phyloP scores from a whole-genome alignment of 2,888 invertebrate genomes.

The Patella ulyssiponensis region DNA sequence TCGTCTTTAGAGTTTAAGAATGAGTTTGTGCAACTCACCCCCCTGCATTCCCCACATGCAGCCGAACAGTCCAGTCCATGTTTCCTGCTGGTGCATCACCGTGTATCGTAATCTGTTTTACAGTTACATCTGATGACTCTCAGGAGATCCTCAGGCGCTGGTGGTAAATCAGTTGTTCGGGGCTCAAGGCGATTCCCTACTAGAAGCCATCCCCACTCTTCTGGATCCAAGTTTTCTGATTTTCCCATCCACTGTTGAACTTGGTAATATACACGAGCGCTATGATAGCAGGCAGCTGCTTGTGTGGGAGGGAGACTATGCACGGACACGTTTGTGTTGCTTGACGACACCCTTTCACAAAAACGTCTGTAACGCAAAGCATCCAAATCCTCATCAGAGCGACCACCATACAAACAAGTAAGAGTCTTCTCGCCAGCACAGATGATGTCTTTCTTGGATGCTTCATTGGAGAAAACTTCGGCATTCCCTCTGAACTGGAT shows the following conservation, averaged over 20 bases:
- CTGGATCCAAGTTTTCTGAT: background rate
- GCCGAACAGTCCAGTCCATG: no score
- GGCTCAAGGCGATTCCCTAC: background rate
- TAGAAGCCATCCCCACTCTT: background rate
- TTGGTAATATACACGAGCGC: background rate
- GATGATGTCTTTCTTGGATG: background rate
- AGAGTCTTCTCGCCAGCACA: slow-evolving; percentile 10
- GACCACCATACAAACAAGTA: slow-evolving; percentile 19
- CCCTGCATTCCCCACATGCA: no score
- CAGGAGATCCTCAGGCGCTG: no score
- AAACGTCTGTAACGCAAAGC: slow-evolving; percentile 23
- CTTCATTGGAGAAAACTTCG: background rate
- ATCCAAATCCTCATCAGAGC: slow-evolving; percentile 16
- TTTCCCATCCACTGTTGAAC: background rate
- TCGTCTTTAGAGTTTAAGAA: no score
- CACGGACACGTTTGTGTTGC: no score
- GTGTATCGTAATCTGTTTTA: no score
- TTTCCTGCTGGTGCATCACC: no score
- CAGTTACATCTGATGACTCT: no score
- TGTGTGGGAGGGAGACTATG: background rate
- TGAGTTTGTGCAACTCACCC: no score
- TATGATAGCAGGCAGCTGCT: background rate
- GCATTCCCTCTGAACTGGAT: no score
- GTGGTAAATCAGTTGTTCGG: background rate
- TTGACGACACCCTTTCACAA: background rate